Evolutionary conservation across 2,113 vertebrate genomes (phyloP), one percentile per base, ranked within the genome.

Genomic region (Osmerus mordax): DNA sequence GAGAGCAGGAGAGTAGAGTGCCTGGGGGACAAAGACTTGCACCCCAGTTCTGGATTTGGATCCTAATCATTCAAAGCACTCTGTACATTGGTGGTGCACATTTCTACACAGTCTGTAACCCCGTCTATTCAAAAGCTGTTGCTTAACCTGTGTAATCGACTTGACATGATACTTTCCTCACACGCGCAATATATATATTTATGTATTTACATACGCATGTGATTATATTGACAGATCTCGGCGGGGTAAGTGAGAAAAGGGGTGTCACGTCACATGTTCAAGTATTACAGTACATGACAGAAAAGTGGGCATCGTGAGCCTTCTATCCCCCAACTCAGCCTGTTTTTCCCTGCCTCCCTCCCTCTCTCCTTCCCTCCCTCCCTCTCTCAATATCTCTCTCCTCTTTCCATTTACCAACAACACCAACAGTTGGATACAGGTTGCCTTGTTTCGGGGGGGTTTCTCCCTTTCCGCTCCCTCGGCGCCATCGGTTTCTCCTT

Each of bases 271-370:
- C 41, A 5, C 41, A 11, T 47, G 8, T 47, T 47, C 8, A 47
- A 11, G 41, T 47, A 47, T 47, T 47, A 9, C 41, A 12, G 41
- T 47, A 4, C 9, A 7, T 47, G 7, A 2, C 12, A 47, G 8
- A 47, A 11, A 47, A 47, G 41, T 47, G 41, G 9, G 41, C 41
- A 47, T 47, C 9, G 41, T 11, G 41, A 47, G 41, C 41, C 32
- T 36, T 7, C 32, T 47, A 12, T 47, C 41, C 12, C 41, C 12
- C 25, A 3, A 28, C 9, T 47, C 41, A 47, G 41, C 41, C 41
- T 47, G 7, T 81, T 86, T 78, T 72, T 87, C 81, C 82, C 76
- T 83, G 21, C 81, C 72, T 69, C 76, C 72, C 66, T 74, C 54
- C 76, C 75, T 63, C n/a, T 11, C 64, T 70, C 55, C 58, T 25